phyloP scores from a whole-genome alignment of 2,888 invertebrate species.

The Rutpela maculata region DNA sequence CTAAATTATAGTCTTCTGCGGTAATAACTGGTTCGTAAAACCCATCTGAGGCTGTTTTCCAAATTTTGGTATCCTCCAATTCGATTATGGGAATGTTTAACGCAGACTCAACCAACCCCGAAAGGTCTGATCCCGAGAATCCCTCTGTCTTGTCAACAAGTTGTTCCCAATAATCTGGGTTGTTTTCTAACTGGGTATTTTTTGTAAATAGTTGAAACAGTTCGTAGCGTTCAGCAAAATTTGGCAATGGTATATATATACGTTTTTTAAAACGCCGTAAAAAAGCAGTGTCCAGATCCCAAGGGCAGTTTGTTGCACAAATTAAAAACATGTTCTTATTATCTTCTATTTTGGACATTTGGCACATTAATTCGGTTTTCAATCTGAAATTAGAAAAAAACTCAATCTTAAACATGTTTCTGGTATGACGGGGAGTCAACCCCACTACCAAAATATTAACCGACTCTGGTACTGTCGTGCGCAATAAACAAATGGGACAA shows the following conservation, averaged over 20 bases:
- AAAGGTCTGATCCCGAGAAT: slow-evolving; percentile 77
- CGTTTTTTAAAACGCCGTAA: slow-evolving; percentile 77
- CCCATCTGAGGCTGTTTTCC: slow-evolving; percentile 66
- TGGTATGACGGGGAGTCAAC: background rate
- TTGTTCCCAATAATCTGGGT: slow-evolving; percentile 50
- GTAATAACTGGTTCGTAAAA: slow-evolving; percentile 61
- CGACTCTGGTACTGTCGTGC: too few species aligned
- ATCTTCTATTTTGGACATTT: slow-evolving; percentile 73
- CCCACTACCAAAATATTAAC: too few species aligned
- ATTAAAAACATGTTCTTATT: slow-evolving; percentile 72
- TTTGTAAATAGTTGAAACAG: slow-evolving; percentile 65
- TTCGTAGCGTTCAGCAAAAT: slow-evolving; percentile 63
- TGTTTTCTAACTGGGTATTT: slow-evolving; percentile 58
- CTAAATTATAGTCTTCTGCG: slow-evolving; percentile 50
- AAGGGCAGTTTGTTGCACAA: slow-evolving; percentile 79
- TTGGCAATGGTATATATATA: slow-evolving; percentile 76
- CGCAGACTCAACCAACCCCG: slow-evolving; percentile 70
- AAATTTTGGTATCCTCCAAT: slow-evolving; percentile 71
- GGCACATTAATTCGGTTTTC: slow-evolving; percentile 77
- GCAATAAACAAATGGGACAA: background rate
- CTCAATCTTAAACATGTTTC: background rate
- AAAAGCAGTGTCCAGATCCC: slow-evolving; percentile 79
- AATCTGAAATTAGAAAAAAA: slow-evolving; percentile 67
- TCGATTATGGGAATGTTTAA: slow-evolving; percentile 73
- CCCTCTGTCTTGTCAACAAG: slow-evolving; percentile 74